Conservation (phyloP, 2,888 invertebrate species). For the Ennomos quercinarius region DNA sequence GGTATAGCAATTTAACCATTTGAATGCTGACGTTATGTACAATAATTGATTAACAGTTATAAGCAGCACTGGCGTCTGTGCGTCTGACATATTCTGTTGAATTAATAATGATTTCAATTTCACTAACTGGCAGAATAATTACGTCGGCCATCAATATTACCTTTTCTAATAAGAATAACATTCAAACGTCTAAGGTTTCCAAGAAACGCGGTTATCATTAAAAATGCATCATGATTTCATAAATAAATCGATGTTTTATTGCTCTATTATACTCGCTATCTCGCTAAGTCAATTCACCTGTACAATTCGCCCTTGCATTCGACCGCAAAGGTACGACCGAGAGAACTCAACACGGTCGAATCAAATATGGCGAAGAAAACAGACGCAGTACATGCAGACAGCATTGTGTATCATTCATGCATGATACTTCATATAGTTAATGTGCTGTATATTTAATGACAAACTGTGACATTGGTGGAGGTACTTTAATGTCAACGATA, state of each 20-base stretch:
- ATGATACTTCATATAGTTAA: slow-evolving; percentile 26
- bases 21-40: no score
- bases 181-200: background rate
- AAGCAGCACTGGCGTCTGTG: no score
- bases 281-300: slow-evolving; percentile 23
- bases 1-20: no score
- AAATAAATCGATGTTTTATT: slow-evolving; percentile 23
- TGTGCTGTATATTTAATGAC: slow-evolving; percentile 2
- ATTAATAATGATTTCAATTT: no score
- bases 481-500: slow-evolving; percentile 2
- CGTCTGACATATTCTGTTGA: no score
- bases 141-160: no score
- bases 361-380: slow-evolving; percentile 58
- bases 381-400: slow-evolving; percentile 35
- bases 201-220: slow-evolving; percentile 10
- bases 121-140: no score
- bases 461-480: slow-evolving; percentile 14
- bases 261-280: slow-evolving; percentile 18
- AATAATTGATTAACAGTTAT: no score
- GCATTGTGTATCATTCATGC: slow-evolving; percentile 40
- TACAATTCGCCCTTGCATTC: slow-evolving; percentile 47
- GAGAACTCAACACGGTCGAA: slow-evolving; percentile 50
- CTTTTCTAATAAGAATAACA: no score
- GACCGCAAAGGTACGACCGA: slow-evolving; percentile 46
- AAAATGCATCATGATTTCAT: slow-evolving; percentile 29